phyloP scores from a whole-genome alignment of 2,113 vertebrate species.

The Sturnus vulgaris region DNA sequence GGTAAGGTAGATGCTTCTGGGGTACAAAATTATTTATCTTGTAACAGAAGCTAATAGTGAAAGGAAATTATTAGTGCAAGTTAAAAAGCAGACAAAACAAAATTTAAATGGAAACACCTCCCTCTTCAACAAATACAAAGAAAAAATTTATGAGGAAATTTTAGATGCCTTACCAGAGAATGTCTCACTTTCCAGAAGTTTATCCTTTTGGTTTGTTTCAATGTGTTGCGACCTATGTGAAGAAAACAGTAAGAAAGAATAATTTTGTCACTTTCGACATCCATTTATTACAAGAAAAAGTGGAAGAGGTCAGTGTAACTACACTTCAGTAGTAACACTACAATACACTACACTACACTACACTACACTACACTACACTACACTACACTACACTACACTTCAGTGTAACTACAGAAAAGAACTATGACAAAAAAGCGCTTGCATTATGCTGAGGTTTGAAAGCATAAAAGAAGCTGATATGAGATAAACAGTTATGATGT shows the following conservation, averaged over 20 bases:
- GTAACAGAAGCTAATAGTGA: neutral
- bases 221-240: neutral
- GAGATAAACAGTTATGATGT: neutral
- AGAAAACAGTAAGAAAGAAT: neutral
- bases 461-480: neutral
- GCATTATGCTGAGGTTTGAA: neutral
- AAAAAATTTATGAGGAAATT: neutral
- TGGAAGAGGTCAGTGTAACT: neutral
- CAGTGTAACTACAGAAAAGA: neutral
- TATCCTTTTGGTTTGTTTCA: neutral
- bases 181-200: neutral
- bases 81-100: neutral
- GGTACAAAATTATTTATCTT: neutral
- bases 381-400: neutral
- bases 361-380: neutral
- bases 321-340: neutral
- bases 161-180: neutral
- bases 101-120: neutral
- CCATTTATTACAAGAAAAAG: neutral
- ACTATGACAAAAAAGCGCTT: neutral
- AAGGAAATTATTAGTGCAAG: neutral
- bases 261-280: neutral
- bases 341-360: too few species aligned
- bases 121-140: neutral
- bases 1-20: neutral